phyloP scores from a whole-genome alignment of 2,113 vertebrate genomes.

The Perognathus longimembris region DNA sequence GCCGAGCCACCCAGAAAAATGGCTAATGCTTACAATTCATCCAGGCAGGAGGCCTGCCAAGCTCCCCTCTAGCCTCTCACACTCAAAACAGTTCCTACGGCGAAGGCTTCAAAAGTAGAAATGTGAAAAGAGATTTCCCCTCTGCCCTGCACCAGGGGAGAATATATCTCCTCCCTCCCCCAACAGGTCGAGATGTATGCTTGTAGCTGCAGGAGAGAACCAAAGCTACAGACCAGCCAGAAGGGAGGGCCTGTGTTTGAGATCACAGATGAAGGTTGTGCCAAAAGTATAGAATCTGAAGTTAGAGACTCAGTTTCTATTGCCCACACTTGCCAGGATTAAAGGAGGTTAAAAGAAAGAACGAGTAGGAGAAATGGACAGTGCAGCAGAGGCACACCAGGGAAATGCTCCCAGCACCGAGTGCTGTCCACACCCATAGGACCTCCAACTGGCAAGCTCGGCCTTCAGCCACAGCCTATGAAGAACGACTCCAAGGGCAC shows the following conservation, averaged over 20 bases:
- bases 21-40: constrained; percentile 67
- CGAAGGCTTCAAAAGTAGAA: constrained; percentile 69
- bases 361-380: not conserved
- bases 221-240: not conserved
- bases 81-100: constrained; percentile 63
- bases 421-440: too few relatives aligned
- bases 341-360: not conserved
- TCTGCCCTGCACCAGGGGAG: constrained; percentile 65
- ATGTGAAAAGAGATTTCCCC: constrained; percentile 68
- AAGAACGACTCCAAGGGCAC: not conserved
- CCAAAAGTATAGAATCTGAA: not conserved
- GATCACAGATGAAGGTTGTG: constrained; percentile 26
- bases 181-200: not conserved
- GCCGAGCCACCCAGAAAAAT: constrained; percentile 59
- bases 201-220: constrained; percentile 11
- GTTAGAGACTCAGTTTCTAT: not conserved
- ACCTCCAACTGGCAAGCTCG: not conserved
- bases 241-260: constrained; percentile 32
- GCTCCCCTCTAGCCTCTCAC: constrained; percentile 40
- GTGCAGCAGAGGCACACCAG: not conserved
- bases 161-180: constrained; percentile 39
- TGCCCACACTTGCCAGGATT: constrained; percentile 19
- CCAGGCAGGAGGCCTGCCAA: constrained; percentile 69
- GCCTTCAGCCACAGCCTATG: not conserved
- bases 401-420: not conserved